These are phyloP conservation scores for Bucco capensis DNA, from an alignment of 2,113 vertebrate species.

Conservation along the genomic window DNA sequence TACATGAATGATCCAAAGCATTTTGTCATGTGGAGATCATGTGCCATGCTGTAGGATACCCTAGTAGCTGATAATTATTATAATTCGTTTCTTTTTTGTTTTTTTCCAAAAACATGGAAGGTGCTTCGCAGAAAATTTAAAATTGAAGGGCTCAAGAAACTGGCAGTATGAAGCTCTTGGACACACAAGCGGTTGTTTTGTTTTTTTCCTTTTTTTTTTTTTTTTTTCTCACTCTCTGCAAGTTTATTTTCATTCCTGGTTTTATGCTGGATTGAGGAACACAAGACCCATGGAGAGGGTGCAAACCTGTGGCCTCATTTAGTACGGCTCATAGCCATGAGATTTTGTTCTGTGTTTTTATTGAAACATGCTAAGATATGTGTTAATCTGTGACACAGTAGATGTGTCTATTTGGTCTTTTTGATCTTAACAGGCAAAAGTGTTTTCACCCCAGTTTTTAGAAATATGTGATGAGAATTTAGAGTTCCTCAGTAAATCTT, in stretches of 20 bases:
- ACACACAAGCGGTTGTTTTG: background rate
- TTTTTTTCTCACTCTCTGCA: background rate
- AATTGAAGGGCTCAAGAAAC: conserved; percentile 10
- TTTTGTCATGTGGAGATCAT: background rate
- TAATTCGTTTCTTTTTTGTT: background rate
- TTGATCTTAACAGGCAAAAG: conserved; percentile 33
- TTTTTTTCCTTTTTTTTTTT: background rate
- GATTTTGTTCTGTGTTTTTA: background rate
- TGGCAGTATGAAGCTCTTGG: conserved; percentile 33
- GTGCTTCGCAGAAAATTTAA: background rate
- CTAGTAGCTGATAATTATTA: background rate
- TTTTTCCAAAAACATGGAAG: background rate
- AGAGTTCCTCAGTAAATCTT: conserved; percentile 71
- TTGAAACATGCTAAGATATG: conserved; percentile 32
- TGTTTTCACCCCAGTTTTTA: conserved; percentile 38
- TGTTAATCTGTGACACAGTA: background rate
- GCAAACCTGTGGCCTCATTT: background rate
- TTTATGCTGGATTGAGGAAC: conserved; percentile 13
- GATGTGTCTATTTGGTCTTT: conserved; percentile 36
- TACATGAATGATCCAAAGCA: background rate
- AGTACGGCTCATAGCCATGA: conserved; percentile 4
- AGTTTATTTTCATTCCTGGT: background rate
- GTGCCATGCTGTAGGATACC: background rate
- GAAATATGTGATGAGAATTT: conserved; percentile 58
- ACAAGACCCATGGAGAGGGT: background rate